Evolutionary conservation across 2,797 vertebrate species (phyloP).

Genomic region (Vespertilio murinus): DNA sequence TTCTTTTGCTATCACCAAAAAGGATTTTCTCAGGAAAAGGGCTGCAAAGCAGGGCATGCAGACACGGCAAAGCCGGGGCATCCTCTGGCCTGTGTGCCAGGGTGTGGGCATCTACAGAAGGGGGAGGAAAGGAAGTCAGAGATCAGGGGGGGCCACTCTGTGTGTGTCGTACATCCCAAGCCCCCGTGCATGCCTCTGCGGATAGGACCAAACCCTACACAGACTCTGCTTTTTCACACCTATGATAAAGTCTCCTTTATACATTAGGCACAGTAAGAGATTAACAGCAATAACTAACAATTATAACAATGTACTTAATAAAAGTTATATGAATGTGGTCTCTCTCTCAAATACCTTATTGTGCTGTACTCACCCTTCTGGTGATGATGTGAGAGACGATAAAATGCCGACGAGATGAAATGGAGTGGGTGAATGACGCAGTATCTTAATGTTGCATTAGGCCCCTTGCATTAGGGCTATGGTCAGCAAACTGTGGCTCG

Average conservation of each 20-base stretch:
- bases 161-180: too few species aligned
- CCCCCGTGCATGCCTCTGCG: too few species aligned
- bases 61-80: not conserved
- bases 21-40: not conserved
- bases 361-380: not conserved
- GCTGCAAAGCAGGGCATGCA: not conserved
- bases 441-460: too few species aligned
- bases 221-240: not conserved
- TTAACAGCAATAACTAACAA: not conserved
- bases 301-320: not conserved
- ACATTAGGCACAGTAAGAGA: not conserved
- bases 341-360: not conserved
- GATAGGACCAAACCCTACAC: not conserved
- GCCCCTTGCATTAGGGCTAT: too few species aligned
- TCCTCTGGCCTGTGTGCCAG: not conserved
- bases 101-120: not conserved
- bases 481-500: too few species aligned
- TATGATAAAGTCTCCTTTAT: not conserved
- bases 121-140: not conserved
- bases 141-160: not conserved
- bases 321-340: not conserved
- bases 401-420: too few species aligned
- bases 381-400: not conserved
- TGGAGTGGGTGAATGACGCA: not conserved
- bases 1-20: not conserved